These are phyloP conservation scores for Eupeodes luniger DNA, from an alignment of 2,888 invertebrate genomes.

Conservation along the genomic window DNA sequence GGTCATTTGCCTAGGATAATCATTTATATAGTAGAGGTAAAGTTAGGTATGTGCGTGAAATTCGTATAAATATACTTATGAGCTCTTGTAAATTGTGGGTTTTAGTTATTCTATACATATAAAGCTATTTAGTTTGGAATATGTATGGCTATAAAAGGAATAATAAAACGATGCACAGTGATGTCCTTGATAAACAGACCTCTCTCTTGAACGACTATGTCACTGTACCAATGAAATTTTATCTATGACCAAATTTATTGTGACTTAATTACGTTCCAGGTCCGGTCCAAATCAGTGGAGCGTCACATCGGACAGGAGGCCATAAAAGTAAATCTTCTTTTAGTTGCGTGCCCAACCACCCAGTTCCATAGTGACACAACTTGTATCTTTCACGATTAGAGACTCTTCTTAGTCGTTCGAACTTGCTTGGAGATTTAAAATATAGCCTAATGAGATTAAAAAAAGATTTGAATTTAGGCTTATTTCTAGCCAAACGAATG, in stretches of 20 bases:
- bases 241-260: slow-evolving; percentile 63
- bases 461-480: too few species aligned
- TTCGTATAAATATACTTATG: background rate
- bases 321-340: slow-evolving; percentile 72
- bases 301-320: slow-evolving; percentile 51
- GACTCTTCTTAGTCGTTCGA: background rate
- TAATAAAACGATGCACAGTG: background rate
- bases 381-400: background rate
- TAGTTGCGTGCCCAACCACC: slow-evolving; percentile 54
- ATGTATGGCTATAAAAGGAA: background rate
- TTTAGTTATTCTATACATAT: slow-evolving; percentile 17
- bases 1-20: background rate
- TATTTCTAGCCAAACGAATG: too few species aligned
- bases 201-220: background rate
- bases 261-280: slow-evolving; percentile 59
- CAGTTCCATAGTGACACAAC: slow-evolving; percentile 13
- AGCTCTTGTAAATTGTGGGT: slow-evolving; percentile 42
- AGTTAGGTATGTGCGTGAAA: background rate
- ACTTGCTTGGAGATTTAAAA: background rate
- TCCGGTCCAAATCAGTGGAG: slow-evolving; percentile 53
- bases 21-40: background rate
- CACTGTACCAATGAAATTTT: slow-evolving; percentile 51
- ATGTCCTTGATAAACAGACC: background rate
- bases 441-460: too few species aligned
- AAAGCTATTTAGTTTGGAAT: background rate